phyloP scores from a whole-genome alignment of 2,888 invertebrate genomes.

The Nemotelus nigrinus region DNA sequence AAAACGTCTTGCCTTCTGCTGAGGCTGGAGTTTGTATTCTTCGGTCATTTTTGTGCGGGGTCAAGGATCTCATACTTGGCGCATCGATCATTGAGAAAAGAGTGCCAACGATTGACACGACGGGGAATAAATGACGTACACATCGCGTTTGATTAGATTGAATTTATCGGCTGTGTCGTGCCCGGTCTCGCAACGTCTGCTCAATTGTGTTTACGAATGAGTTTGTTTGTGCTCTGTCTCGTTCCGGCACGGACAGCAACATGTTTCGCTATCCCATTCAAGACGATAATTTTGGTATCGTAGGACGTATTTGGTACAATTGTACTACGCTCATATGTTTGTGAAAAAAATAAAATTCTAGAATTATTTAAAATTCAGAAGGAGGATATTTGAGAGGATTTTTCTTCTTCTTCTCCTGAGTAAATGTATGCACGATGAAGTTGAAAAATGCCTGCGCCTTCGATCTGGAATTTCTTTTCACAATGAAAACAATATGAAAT shows the following conservation, averaged over 20 bases:
- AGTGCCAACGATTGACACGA: too few relatives aligned
- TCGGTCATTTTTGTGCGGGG: constrained; percentile 5
- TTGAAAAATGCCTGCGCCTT: too few relatives aligned
- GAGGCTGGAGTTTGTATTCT: constrained; percentile 1
- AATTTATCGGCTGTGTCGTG: not conserved
- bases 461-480: too few relatives aligned
- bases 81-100: too few relatives aligned
- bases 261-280: not conserved
- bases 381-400: too few relatives aligned
- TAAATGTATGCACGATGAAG: too few relatives aligned
- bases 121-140: too few relatives aligned
- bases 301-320: not conserved
- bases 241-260: not conserved
- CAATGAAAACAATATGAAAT: too few relatives aligned
- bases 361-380: too few relatives aligned
- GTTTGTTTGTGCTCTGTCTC: constrained; percentile 41
- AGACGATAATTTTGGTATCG: not conserved
- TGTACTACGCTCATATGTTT: not conserved
- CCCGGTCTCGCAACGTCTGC: not conserved
- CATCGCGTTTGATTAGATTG: too few relatives aligned
- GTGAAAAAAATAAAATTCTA: not conserved
- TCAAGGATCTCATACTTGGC: constrained; percentile 23
- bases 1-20: not conserved
- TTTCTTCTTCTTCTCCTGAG: too few relatives aligned
- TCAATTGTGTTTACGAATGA: not conserved